These are phyloP conservation scores for Macaria liturata DNA, from an alignment of 2,888 invertebrate species.

Conservation along the genomic window DNA sequence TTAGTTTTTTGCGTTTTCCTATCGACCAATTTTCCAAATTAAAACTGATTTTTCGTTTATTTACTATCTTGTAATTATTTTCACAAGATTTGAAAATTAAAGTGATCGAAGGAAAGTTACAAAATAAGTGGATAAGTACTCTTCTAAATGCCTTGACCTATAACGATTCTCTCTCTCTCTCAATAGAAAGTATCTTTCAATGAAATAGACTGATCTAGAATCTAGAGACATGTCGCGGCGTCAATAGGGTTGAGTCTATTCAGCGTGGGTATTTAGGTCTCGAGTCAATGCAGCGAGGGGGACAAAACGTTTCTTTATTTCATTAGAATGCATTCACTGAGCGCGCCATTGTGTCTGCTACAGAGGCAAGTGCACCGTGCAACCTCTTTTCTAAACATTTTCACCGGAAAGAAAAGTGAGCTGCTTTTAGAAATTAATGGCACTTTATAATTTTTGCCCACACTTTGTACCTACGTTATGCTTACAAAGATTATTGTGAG, in stretches of 20 bases:
- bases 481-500: no score
- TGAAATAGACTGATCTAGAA: conserved; percentile 22
- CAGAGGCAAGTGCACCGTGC: conserved; percentile 39
- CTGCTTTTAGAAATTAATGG: conserved; percentile 2
- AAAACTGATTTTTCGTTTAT: no score
- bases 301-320: conserved; percentile 72
- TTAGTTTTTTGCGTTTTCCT: no score
- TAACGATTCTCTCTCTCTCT: conserved; percentile 1
- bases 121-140: no score
- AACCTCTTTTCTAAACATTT: conserved; percentile 54
- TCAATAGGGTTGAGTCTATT: conserved; percentile 47
- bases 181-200: conserved; percentile 21
- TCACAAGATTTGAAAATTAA: no score
- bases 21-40: no score
- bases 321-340: conserved; percentile 65
- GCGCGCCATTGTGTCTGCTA: conserved; percentile 44
- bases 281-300: conserved; percentile 50
- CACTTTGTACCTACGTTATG: no score
- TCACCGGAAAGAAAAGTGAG: conserved; percentile 35
- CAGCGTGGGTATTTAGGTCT: conserved; percentile 53
- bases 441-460: not conserved
- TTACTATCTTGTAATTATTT: no score
- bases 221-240: conserved; percentile 27
- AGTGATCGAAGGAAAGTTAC: no score
- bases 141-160: conserved; percentile 20